Conservation (phyloP, 2,888 invertebrate species). For the Resseliella maxima region DNA sequence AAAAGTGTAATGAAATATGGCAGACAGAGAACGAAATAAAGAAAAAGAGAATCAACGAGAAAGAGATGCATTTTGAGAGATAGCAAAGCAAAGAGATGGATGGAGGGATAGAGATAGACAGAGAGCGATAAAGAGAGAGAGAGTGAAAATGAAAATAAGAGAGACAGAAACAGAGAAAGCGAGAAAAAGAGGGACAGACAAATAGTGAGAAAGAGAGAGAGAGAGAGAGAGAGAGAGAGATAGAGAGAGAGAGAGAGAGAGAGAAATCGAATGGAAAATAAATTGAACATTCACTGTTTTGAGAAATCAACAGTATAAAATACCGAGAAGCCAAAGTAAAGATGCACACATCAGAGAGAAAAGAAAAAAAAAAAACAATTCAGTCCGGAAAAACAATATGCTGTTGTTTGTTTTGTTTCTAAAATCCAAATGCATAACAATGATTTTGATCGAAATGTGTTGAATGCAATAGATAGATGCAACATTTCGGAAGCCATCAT, state of each 20-base stretch:
- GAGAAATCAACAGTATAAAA: background rate
- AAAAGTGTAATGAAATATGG: slow-evolving; percentile 25
- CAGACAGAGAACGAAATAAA: background rate
- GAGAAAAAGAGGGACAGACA: background rate
- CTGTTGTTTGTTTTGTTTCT: slow-evolving; percentile 43
- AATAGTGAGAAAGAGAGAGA: background rate
- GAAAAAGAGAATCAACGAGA: background rate
- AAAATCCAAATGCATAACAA: slow-evolving; percentile 6
- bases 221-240: background rate
- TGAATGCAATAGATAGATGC: background rate
- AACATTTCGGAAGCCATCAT: background rate
- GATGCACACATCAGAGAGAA: background rate
- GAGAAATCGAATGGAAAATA: too few species aligned
- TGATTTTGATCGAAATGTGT: background rate
- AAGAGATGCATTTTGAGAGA: too few species aligned
- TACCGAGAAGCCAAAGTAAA: background rate
- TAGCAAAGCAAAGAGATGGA: background rate
- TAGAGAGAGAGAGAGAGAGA: too few species aligned
- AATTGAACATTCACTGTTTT: background rate
- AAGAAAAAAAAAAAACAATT: too few species aligned
- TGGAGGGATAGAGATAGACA: background rate
- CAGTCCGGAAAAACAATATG: slow-evolving; percentile 21
- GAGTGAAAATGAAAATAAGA: background rate
- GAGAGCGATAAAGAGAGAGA: background rate
- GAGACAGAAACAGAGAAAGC: background rate